phyloP scores from a whole-genome alignment of 2,113 vertebrate species.

The Hystrix cristata region DNA sequence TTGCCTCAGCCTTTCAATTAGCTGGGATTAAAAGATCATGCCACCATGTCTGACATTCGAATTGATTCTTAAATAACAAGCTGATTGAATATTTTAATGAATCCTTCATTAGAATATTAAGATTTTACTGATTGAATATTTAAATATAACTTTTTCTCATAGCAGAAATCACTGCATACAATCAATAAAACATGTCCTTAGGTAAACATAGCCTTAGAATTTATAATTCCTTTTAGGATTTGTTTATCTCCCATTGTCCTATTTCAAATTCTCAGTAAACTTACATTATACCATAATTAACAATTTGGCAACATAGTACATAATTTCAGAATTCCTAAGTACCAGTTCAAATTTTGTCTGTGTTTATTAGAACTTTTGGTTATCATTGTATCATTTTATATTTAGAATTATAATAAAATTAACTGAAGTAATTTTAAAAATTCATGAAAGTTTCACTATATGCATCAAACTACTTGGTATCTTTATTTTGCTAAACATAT shows the following conservation, averaged over 20 bases:
- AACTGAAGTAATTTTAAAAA: not conserved
- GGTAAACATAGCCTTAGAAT: not conserved
- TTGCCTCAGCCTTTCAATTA: too few relatives aligned
- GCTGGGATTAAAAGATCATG: too few relatives aligned
- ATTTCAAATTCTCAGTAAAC: not conserved
- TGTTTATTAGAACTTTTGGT: not conserved
- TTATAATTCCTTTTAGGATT: not conserved
- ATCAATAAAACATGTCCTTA: not conserved
- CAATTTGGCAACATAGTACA: not conserved
- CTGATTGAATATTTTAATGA: not conserved
- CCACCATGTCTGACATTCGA: not conserved
- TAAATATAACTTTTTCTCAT: not conserved
- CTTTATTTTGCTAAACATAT: conserved; percentile 83
- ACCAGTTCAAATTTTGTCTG: not conserved
- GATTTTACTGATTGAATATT: not conserved
- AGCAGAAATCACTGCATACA: not conserved
- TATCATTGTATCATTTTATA: conserved; percentile 40
- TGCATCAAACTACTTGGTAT: conserved; percentile 58
- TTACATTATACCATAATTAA: not conserved
- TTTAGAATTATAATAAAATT: conserved; percentile 57
- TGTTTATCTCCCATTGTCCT: not conserved
- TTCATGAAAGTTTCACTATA: conserved; percentile 55
- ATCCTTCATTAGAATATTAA: not conserved
- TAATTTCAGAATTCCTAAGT: not conserved
- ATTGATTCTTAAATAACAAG: not conserved